These are phyloP conservation scores for Lophius piscatorius DNA, from an alignment of 2,113 vertebrate species.

Conservation along the genomic window DNA sequence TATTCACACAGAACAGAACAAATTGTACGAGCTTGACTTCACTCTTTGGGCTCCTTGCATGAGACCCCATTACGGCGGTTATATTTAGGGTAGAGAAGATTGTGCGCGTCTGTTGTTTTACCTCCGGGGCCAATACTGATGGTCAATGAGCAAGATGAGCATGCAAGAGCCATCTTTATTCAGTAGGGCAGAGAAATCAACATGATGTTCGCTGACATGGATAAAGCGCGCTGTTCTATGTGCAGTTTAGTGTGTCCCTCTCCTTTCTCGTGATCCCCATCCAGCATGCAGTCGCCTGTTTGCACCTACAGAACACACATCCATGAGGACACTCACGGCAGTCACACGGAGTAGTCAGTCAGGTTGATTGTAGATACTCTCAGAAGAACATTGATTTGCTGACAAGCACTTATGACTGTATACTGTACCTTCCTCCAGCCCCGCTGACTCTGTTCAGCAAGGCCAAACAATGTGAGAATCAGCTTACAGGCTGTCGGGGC, in stretches of 20 bases:
- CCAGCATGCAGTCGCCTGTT: conserved; percentile 59
- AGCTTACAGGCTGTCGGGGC: conserved; percentile 45
- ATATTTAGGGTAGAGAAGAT: conserved; percentile 25
- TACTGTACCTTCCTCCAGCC: conserved; percentile 73
- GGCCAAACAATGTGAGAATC: conserved; percentile 45
- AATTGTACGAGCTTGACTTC: conserved; percentile 40
- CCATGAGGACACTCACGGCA: conserved; percentile 58
- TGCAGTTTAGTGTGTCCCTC: conserved; percentile 61
- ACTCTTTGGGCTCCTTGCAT: conserved; percentile 29
- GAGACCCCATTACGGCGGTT: conserved; percentile 31
- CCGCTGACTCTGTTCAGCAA: conserved; percentile 59
- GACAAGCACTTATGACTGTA: conserved; percentile 70
- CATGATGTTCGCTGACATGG: conserved; percentile 42
- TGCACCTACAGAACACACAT: conserved; percentile 46
- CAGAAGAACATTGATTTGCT: conserved; percentile 60
- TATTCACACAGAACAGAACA: conserved; percentile 34
- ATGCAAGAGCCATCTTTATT: conserved; percentile 53
- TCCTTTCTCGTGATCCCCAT: conserved; percentile 61
- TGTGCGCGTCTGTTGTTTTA: conserved; percentile 23
- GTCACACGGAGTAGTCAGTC: conserved; percentile 48
- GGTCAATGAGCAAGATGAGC: conserved; percentile 44
- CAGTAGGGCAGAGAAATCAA: conserved; percentile 44
- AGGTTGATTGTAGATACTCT: conserved; percentile 59
- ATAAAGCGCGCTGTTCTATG: conserved; percentile 27
- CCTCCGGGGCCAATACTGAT: conserved; percentile 43